Evolutionary conservation across 2,888 invertebrate genomes (phyloP), one percentile per base, ranked within the genome.

Genomic region (Dorcus parallelipipedus): DNA sequence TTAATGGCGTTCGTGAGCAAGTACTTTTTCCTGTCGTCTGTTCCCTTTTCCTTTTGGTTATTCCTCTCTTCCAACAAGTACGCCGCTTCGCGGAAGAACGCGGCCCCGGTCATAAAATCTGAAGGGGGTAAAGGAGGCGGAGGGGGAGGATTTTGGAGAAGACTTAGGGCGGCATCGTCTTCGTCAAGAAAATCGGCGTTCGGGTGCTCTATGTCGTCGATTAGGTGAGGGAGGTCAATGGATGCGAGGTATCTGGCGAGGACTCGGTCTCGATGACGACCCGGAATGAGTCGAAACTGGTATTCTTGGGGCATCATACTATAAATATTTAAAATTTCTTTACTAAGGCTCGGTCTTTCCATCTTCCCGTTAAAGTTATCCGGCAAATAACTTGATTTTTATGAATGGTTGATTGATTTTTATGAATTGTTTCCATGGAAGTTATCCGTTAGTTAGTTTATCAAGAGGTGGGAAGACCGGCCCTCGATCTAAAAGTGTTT

Each of bases 121-220:
- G 56, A 51, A 3, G 59, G 59, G 6, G 56, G 59, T 14, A 59
- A 39, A 7, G 59, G 59, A n/a, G 59, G 59, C 4, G 59, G 59
- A 6, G 59, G 55, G 0, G 56, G 59, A 20, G 56, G 59, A 10
- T 52, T 54, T 26, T 59, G 55, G 6, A 59, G 41, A 14, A 59
- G 52, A 33, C 55, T 59, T 26, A 59, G 10, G 38, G 48, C 52
- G 26, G 55, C 52, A 2, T 59, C 59, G 10, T 59, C 59, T 17
- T 59, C 59, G 9, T 59, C 59, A 9, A 55, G 40, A n/a, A 59
- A 40, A 41, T 59, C 59, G n/a, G 59, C 56, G 23, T 49, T 55
- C 6, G 55, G 55, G 26, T 59, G 59, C n/a, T 59, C 59, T 10
- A 59, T 59, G 43, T 59, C 59, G 14, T 59, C 59, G 55, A 59